These are phyloP conservation scores for Lasiurus borealis DNA, from an alignment of 2,113 vertebrate genomes.

Conservation along the genomic window DNA sequence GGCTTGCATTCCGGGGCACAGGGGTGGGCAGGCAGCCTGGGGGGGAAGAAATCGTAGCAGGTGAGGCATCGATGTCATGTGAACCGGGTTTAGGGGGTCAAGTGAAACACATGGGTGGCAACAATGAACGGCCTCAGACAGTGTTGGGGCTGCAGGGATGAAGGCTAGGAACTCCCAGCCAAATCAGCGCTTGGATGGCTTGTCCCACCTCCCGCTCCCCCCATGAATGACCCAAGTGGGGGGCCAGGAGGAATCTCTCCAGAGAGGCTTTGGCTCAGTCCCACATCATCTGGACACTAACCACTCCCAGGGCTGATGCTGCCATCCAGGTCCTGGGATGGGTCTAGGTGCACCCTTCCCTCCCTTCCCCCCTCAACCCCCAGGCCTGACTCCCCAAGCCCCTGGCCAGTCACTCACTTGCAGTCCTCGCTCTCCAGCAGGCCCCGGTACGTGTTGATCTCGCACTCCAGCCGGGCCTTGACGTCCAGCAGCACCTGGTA, in stretches of 20 bases:
- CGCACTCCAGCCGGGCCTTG: constrained; percentile 81
- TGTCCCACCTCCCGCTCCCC: too few species aligned
- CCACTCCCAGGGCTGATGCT: not conserved
- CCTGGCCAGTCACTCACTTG: constrained; percentile 71
- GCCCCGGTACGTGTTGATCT: constrained; percentile 82
- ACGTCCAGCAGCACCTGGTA: constrained; percentile 86
- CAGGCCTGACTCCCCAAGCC: not conserved
- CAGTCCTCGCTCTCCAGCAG: constrained; percentile 82
- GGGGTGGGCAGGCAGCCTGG: constrained; percentile 75
- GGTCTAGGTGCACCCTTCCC: not conserved
- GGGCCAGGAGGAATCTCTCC: not conserved
- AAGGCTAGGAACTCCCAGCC: not conserved
- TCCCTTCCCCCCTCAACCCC: not conserved
- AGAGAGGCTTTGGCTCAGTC: not conserved
- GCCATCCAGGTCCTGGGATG: fast-evolving
- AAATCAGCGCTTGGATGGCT: fast-evolving
- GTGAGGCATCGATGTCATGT: fast-evolving
- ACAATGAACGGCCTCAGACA: not conserved
- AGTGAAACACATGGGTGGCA: not conserved
- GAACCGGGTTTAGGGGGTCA: not conserved
- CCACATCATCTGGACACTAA: not conserved
- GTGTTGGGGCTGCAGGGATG: not conserved
- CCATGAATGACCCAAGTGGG: not conserved
- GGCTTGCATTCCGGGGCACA: constrained; percentile 69
- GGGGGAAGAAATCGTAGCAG: not conserved